Evolutionary conservation across 1,140 invertebrate species (phyloP).

Genomic region (Thalassaphorura encarpata): DNA sequence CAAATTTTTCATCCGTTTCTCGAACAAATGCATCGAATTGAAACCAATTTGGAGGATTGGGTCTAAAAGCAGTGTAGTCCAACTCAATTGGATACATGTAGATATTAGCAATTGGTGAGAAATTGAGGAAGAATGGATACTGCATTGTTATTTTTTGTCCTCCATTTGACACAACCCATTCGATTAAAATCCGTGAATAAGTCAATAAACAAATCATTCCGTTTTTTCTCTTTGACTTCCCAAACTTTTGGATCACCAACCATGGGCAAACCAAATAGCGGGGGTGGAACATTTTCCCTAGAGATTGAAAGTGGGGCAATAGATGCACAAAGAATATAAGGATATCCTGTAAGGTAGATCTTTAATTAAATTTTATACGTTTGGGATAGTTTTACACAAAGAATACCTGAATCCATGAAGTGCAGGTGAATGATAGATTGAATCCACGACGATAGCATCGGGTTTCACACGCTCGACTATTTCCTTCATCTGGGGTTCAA

Average conservation of each 20-base stretch:
- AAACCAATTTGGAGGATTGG: background rate
- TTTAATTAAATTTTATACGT: background rate
- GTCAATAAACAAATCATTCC: background rate
- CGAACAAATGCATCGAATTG: background rate
- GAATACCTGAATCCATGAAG: background rate
- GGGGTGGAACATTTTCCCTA: background rate
- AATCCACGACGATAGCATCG: background rate
- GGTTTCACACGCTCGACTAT: background rate
- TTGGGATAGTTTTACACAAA: background rate
- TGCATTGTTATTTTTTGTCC: background rate
- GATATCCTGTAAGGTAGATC: background rate
- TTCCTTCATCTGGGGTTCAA: background rate
- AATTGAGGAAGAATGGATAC: background rate
- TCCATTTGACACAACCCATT: background rate
- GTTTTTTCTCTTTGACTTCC: background rate
- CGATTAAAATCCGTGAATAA: background rate
- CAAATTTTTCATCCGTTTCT: background rate
- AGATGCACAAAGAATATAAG: background rate
- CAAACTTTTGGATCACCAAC: background rate
- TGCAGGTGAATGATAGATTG: background rate
- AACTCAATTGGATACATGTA: constrained; percentile 5
- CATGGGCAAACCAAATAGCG: background rate
- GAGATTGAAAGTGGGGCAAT: background rate
- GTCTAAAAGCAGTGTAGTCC: constrained; percentile 1
- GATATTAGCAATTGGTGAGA: background rate